Evolutionary conservation across 2,113 vertebrate species (phyloP).

Genomic region (Gymnocephalus cernua): DNA sequence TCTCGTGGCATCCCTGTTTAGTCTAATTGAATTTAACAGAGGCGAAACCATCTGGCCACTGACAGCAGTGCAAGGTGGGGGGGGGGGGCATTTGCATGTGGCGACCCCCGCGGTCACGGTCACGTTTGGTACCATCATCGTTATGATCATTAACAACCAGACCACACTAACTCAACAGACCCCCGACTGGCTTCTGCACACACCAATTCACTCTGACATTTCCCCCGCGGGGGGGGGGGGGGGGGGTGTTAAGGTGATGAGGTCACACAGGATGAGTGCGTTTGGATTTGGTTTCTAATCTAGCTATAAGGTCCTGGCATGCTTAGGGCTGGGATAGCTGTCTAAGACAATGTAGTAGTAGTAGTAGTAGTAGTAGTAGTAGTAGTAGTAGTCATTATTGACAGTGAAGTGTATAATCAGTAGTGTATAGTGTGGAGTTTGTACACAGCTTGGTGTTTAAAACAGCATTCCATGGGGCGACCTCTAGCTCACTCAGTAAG

Average conservation of each 20-base stretch:
- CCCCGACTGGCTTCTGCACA: constrained; percentile 45
- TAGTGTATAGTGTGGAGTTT: no score
- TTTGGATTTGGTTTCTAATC: not conserved
- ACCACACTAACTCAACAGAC: constrained; percentile 53
- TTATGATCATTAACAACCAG: constrained; percentile 67
- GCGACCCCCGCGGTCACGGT: constrained; percentile 57
- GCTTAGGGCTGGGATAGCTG: not conserved
- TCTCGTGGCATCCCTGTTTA: constrained; percentile 13
- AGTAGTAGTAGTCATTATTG: not conserved
- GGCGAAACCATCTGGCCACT: constrained; percentile 71
- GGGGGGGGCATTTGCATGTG: constrained; percentile 20
- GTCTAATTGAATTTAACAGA: constrained; percentile 69
- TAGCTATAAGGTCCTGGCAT: not conserved
- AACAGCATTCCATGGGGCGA: no score
- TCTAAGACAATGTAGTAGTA: not conserved
- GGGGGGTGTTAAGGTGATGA: no score
- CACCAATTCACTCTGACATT: constrained; percentile 32
- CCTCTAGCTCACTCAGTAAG: no score
- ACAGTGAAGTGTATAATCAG: no score
- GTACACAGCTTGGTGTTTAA: not conserved
- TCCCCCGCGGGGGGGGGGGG: no score
- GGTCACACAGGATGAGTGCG: not conserved
- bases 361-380: not conserved
- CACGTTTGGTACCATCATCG: constrained; percentile 57
- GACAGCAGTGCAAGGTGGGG: constrained; percentile 55